Conservation (phyloP, 2,797 vertebrate species). For the Yasuhikotakia modesta region DNA sequence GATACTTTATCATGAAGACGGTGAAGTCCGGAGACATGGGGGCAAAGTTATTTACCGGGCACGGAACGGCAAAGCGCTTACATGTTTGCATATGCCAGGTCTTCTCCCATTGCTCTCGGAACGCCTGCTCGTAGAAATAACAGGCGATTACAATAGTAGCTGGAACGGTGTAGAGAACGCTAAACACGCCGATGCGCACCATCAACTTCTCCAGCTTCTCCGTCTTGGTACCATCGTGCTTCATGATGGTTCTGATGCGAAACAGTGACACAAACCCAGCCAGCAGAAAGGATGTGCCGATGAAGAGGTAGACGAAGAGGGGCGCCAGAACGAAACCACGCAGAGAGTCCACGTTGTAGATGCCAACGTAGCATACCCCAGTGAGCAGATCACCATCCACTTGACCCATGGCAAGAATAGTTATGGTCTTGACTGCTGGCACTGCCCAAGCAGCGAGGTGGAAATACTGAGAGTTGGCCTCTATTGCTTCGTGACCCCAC, state of each 20-base stretch:
- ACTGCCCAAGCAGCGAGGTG: slow-evolving; percentile 97
- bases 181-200: slow-evolving; percentile 97
- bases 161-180: slow-evolving; percentile 95
- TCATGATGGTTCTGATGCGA: slow-evolving; percentile 98
- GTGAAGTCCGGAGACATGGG: slow-evolving; percentile 97
- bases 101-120: slow-evolving; percentile 94
- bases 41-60: slow-evolving; percentile 86
- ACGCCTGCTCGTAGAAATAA: slow-evolving; percentile 98
- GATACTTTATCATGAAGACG: slow-evolving; percentile 98
- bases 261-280: slow-evolving; percentile 97
- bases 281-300: slow-evolving; percentile 96
- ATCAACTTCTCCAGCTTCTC: slow-evolving; percentile 98
- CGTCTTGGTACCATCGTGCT: slow-evolving; percentile 96
- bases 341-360: slow-evolving; percentile 91
- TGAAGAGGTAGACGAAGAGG: slow-evolving; percentile 96
- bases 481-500: slow-evolving; percentile 98
- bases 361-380: slow-evolving; percentile 95
- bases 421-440: slow-evolving; percentile 96
- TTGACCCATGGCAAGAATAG: slow-evolving; percentile 95
- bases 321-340: slow-evolving; percentile 94
- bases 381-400: slow-evolving; percentile 95
- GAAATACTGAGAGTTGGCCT: slow-evolving; percentile 97
- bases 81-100: slow-evolving; percentile 97
- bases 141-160: slow-evolving; percentile 97
- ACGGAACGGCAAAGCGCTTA: slow-evolving; percentile 91